Evolutionary conservation across 2,113 vertebrate genomes (phyloP), one percentile per base, ranked within the genome.

Genomic region (Anarrhichthys ocellatus): DNA sequence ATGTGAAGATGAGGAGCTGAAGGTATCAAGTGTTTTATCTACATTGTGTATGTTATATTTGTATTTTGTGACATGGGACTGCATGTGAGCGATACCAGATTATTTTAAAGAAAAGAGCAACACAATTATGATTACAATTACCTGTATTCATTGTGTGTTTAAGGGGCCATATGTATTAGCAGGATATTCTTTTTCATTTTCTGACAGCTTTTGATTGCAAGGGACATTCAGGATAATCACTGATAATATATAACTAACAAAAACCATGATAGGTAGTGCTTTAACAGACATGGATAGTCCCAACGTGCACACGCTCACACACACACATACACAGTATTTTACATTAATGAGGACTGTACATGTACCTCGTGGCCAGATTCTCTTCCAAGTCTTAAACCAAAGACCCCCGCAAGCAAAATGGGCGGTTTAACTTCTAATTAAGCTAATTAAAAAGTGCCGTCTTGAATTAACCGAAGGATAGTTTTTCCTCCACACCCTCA

Each of bases 381-480:
- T 61, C 42, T 27, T 44, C 64, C 27, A 13, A 29, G 71, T 46
- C 34, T 66, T 38, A 56, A 20, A 70, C 59, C 58, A 52, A 1
- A 80, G 42, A 58, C 70, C 59, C 59, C 78, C 42, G 2, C 22
- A 56, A 64, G 78, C n/a, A 2, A 50, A 52, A 66, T 9, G 69
- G 81, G 69, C 7, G 38, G 58, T 6, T 27, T 0, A 11, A 17
- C 34, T 14, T 3, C 78, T 82, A 84, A 76, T 87, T 79, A 82
- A 82, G 56, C 81, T 87, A 50, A 82, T 82, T 88, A 80, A 67
- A 83, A 84, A 69, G 8, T 46, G 62, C 46, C 73, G 68, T 50
- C 22, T 66, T 75, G 24, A 50, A 66, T 83, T 81, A 58, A 54
- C 44, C 63, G 42, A 73, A 59, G 62, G 50, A 32, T n/a, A 13